phyloP scores from a whole-genome alignment of 2,797 vertebrate species.

The Helicolenus hilgendorfi region DNA sequence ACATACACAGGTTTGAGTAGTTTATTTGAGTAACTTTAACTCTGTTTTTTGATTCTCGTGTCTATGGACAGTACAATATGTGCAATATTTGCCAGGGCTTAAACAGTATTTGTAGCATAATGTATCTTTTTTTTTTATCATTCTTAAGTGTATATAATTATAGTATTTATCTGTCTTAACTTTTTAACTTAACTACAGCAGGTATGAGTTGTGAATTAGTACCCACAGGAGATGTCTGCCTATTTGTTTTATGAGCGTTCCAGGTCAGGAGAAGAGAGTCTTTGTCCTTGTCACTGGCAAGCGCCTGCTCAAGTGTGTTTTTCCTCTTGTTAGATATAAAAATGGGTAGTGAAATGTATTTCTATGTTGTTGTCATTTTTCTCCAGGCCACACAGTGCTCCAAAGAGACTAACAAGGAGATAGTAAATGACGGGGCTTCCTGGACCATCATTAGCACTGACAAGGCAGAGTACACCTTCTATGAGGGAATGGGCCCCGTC shows the following conservation, averaged over 20 bases:
- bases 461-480: conserved; percentile 99
- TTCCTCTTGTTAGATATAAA: not conserved
- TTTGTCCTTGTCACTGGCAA: not conserved
- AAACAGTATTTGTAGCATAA: not conserved
- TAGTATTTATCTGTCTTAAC: too few species aligned
- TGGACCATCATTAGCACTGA: conserved; percentile 99
- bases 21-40: not conserved
- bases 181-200: not conserved
- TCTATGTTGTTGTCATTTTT: not conserved
- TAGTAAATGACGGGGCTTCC: conserved; percentile 98
- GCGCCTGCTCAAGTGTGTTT: not conserved
- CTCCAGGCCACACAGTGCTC: conserved; percentile 96
- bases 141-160: too few species aligned
- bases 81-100: too few species aligned
- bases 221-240: not conserved
- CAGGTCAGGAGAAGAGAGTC: not conserved
- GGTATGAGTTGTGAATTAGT: not conserved
- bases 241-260: conserved; percentile 1
- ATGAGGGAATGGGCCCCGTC: conserved; percentile 98
- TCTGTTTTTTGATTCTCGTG: not conserved
- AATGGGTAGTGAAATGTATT: not conserved
- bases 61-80: too few species aligned
- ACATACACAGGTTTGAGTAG: not conserved
- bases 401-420: conserved; percentile 99
- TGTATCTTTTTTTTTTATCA: too few species aligned